A percentile compares a stretch with the other conserved stretches of the same genome.
These are phyloP conservation scores for Bungarus multicinctus DNA, from an alignment of 2,113 vertebrate genomes.

Conservation along the genomic window DNA sequence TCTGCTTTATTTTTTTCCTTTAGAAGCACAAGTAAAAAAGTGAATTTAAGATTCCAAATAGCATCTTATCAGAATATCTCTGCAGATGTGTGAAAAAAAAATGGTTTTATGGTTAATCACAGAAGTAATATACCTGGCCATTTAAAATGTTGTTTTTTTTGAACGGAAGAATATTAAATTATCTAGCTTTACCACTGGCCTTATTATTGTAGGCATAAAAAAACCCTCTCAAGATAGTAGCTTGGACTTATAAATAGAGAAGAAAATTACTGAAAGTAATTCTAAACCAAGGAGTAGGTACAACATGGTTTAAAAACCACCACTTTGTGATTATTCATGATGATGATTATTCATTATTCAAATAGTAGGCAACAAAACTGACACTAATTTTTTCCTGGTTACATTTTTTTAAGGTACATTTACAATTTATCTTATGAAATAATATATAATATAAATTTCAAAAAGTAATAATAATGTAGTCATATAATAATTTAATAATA, in stretches of 20 bases:
- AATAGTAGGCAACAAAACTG: neutral
- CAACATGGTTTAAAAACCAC: neutral
- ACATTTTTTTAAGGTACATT: neutral
- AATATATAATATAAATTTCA: neutral
- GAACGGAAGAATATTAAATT: neutral
- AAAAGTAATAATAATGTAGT: neutral
- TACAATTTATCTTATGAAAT: neutral
- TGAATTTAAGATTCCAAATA: neutral
- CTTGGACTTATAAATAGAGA: no score
- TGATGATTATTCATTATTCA: neutral
- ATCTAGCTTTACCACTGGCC: neutral
- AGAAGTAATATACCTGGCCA: neutral
- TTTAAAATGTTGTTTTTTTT: neutral
- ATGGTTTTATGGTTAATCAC: neutral
- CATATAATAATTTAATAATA: neutral
- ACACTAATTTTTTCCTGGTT: neutral
- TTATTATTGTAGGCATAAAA: accelerated
- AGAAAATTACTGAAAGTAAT: neutral
- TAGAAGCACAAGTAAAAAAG: neutral
- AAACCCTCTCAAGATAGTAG: neutral
- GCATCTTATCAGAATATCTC: neutral
- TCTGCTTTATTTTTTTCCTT: neutral
- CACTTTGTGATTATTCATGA: neutral
- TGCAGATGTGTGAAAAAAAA: neutral
- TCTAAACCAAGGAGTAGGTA: neutral